Base-by-base conservation (phyloP, 2,888 invertebrate species). In the Ferrisia virgata region DNA sequence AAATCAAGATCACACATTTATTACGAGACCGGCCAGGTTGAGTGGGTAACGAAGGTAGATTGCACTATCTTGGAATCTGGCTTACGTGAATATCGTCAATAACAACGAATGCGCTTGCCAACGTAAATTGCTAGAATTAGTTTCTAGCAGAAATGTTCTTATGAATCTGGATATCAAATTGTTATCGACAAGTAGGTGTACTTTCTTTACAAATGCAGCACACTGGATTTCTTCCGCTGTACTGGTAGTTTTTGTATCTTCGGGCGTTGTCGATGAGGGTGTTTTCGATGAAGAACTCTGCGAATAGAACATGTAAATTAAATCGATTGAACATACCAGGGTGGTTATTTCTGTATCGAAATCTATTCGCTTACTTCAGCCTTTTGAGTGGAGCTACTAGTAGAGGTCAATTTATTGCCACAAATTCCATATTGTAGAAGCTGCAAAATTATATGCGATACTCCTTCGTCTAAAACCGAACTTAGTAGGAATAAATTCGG, bases 101-200 rank as follows among this genome's bases (percentile, higher is more conserved):
- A 96, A 90, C 1, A 97, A 90, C 0, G 95, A 94, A 88, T 99
- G 98, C 0, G 97, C 96, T 89, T 98, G 97, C 98, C 98, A 98
- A 85, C 99, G 93, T 13, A 97, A 94, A 28, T 94, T 93, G 0
- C 96, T 96, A 9, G 95, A 94, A 88, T 98, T 98, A 0, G 97
- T 97, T 89, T 98, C 97, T 85, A 98, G 90, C 72, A 98, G 91
- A 90, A 98, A 98, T 0, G 95, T 95, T 86, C 95, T 93, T 22
- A 98, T 92, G 87, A 98, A 98, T 88, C 92, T 90, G 40, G 91
- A 91, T 84, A 95, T 85, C 39, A 86, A 85, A 28, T 87, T 86
- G 47, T 84, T 85, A 33, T 86, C 86, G 58, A 87, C 86, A 39
- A 85, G 86, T 39, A 85, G 85, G 64, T 87, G 87, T 47, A 87